Evolutionary conservation across 2,113 vertebrate species (phyloP).

Genomic region (Myiagra hebetior): DNA sequence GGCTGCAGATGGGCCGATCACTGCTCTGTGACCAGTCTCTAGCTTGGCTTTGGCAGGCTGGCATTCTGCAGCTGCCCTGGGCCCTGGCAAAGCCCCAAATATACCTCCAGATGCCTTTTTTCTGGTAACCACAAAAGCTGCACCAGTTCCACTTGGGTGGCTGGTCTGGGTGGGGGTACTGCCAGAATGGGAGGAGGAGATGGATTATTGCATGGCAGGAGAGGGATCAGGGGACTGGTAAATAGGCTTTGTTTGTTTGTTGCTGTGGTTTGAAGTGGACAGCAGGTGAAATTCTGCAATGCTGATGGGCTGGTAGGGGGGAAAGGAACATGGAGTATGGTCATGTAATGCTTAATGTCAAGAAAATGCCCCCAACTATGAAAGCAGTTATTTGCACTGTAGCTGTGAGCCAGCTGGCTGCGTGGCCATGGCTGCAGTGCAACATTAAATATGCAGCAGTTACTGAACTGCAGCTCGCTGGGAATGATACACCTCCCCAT

Average conservation of each 20-base stretch:
- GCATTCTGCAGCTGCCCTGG: not conserved
- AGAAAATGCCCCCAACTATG: not conserved
- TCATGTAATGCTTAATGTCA: not conserved
- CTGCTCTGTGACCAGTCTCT: not conserved
- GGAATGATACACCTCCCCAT: conserved; percentile 7
- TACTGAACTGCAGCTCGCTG: not conserved
- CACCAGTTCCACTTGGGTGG: not conserved
- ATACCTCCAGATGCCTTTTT: not conserved
- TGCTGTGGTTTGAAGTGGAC: not conserved
- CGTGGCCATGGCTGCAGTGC: not conserved
- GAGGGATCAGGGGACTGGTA: not conserved
- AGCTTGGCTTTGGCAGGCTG: not conserved
- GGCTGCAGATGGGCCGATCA: not conserved
- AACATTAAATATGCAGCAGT: conserved; percentile 38
- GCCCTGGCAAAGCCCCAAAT: not conserved
- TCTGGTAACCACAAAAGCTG: not conserved
- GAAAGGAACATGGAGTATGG: not conserved
- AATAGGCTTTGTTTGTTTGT: not conserved
- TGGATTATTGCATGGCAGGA: not conserved
- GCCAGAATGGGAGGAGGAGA: not conserved
- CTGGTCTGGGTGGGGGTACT: not conserved
- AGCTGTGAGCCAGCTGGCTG: conserved; percentile 4
- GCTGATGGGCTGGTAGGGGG: not conserved
- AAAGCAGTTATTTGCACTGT: not conserved
- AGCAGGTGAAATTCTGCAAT: not conserved